Conservation (phyloP, 2,113 vertebrate species). For the Rhea americana region DNA sequence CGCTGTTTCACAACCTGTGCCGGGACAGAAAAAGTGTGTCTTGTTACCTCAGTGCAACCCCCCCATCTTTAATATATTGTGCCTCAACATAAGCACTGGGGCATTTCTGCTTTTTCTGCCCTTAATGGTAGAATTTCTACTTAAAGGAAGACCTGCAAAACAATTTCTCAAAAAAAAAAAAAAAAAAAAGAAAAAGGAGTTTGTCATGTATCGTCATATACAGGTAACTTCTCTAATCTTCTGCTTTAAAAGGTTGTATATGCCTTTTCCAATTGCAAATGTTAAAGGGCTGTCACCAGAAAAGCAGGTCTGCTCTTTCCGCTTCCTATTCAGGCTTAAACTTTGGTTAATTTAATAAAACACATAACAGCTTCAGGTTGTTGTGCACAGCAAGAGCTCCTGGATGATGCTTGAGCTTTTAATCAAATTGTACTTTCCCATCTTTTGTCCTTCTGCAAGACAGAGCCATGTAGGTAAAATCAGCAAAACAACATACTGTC, state of each 20-base stretch:
- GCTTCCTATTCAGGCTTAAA: neutral
- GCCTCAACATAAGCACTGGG: neutral
- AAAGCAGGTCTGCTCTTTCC: neutral
- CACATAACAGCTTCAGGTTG: neutral
- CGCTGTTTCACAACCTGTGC: neutral
- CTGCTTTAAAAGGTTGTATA: neutral
- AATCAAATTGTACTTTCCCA: neutral
- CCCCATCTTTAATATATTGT: neutral
- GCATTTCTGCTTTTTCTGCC: neutral
- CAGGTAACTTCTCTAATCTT: neutral
- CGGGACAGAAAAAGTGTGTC: neutral
- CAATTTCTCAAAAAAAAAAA: neutral
- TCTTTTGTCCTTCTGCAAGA: neutral
- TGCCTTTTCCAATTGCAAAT: neutral
- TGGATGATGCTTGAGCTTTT: neutral
- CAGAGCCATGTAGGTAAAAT: neutral
- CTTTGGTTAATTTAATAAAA: neutral
- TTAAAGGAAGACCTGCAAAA: neutral
- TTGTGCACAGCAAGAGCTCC: neutral
- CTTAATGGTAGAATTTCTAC: neutral
- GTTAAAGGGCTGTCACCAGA: neutral
- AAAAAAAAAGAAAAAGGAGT: too few species aligned
- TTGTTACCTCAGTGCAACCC: too few species aligned
- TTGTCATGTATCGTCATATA: neutral
- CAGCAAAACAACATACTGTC: neutral